Evolutionary conservation across 2,888 invertebrate genomes (phyloP).

Genomic region (Dryobota labecula): DNA sequence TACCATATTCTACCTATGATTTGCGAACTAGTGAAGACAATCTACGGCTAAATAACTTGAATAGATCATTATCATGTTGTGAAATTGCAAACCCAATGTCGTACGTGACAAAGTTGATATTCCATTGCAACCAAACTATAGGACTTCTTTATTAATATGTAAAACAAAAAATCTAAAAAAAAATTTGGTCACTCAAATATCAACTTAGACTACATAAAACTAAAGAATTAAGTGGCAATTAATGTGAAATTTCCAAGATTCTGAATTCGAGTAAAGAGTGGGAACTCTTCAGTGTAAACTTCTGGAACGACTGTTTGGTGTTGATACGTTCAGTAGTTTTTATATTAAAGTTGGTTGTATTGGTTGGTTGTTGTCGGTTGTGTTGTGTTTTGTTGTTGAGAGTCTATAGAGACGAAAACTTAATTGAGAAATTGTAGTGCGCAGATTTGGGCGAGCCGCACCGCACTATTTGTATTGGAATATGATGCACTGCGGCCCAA

Average conservation of each 20-base stretch:
- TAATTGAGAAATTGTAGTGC: not conserved
- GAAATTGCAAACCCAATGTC: not conserved
- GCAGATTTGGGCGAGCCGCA: not conserved
- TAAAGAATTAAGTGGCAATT: not conserved
- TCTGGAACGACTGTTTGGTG: not conserved
- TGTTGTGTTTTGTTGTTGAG: too few species aligned
- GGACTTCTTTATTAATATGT: not conserved
- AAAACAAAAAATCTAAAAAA: not conserved
- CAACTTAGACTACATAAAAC: not conserved
- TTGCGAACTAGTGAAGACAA: not conserved
- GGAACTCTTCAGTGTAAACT: not conserved
- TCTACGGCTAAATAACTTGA: constrained; percentile 5
- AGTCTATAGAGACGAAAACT: not conserved
- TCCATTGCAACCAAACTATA: not conserved
- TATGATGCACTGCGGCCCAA: too few species aligned
- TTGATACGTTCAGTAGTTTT: not conserved
- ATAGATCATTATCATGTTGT: too few species aligned
- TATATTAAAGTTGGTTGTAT: not conserved
- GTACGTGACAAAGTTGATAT: not conserved
- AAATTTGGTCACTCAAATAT: not conserved
- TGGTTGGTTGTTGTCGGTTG: too few species aligned
- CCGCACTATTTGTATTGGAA: not conserved
- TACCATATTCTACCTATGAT: constrained; percentile 13
- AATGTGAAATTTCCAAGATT: constrained; percentile 8
- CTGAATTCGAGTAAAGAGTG: not conserved